phyloP scores from a whole-genome alignment of 2,888 invertebrate species.

The Anarsia innoxiella region DNA sequence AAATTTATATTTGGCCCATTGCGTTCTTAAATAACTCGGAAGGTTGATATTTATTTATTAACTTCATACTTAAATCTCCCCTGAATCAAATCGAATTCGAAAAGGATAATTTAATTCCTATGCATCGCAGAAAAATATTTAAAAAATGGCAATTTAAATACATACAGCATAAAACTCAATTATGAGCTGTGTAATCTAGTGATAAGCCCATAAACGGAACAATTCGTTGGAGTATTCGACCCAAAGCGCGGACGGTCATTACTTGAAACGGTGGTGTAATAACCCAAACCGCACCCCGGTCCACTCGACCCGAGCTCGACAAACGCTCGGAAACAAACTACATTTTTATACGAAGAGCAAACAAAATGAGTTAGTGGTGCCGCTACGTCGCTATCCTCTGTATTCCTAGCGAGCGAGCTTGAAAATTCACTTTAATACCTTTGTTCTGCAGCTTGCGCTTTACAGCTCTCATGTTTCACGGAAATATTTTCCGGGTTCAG shows the following conservation, averaged over 20 bases:
- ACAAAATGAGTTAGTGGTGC: conserved; percentile 66
- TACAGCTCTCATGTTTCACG: conserved; percentile 57
- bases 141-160: too few relatives aligned
- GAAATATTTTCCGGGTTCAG: conserved; percentile 48
- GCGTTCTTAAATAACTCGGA: conserved; percentile 9
- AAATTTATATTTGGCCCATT: conserved; percentile 8
- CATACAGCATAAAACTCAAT: conserved; percentile 9
- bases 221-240: conserved; percentile 36
- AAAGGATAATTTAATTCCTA: not conserved
- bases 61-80: too few relatives aligned
- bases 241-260: conserved; percentile 31
- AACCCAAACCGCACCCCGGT: conserved; percentile 31
- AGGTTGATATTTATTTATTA: too few relatives aligned
- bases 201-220: conserved; percentile 27
- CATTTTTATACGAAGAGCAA: conserved; percentile 65
- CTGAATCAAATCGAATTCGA: not conserved
- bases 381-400: conserved; percentile 56
- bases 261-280: conserved; percentile 36
- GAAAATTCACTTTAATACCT: conserved; percentile 71
- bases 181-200: conserved; percentile 14
- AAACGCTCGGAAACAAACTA: conserved; percentile 59
- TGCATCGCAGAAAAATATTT: too few relatives aligned
- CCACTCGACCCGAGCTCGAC: conserved; percentile 31
- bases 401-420: conserved; percentile 55
- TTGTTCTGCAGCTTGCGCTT: conserved; percentile 61